A percentile compares a stretch with the other conserved stretches of the same genome.
Evolutionary conservation across 2,888 invertebrate genomes (phyloP).

Genomic region (Laspeyria flexula): DNA sequence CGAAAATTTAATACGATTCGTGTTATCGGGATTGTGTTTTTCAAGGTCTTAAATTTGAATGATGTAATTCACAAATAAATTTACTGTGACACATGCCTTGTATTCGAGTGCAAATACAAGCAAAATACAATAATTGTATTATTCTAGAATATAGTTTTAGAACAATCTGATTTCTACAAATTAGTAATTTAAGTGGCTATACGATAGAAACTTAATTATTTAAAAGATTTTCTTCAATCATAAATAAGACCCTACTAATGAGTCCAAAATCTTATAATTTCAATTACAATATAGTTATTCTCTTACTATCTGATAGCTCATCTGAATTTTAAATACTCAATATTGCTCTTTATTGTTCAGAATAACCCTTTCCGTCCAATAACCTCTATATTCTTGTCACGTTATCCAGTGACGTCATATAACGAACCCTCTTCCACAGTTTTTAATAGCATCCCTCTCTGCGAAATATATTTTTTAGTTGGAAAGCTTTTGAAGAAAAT

Average conservation of each 20-base stretch:
- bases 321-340: neutral
- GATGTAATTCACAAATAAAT: too few species aligned
- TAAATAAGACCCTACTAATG: neutral
- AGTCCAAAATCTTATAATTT: constrained; percentile 1
- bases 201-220: too few species aligned
- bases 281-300: neutral
- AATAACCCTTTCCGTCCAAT: constrained; percentile 32
- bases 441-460: constrained; percentile 52
- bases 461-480: constrained; percentile 44
- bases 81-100: too few species aligned
- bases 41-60: too few species aligned
- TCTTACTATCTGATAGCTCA: neutral
- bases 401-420: constrained; percentile 47
- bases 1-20: too few species aligned
- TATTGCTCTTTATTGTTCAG: neutral
- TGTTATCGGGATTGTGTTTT: too few species aligned
- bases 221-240: neutral
- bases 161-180: too few species aligned
- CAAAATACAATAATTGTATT: too few species aligned
- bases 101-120: too few species aligned
- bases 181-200: too few species aligned
- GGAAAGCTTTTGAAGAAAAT: neutral
- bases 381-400: constrained; percentile 52
- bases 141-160: too few species aligned
- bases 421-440: constrained; percentile 52